Conservation (phyloP, 2,888 invertebrate genomes). For the Drosophila differens region DNA sequence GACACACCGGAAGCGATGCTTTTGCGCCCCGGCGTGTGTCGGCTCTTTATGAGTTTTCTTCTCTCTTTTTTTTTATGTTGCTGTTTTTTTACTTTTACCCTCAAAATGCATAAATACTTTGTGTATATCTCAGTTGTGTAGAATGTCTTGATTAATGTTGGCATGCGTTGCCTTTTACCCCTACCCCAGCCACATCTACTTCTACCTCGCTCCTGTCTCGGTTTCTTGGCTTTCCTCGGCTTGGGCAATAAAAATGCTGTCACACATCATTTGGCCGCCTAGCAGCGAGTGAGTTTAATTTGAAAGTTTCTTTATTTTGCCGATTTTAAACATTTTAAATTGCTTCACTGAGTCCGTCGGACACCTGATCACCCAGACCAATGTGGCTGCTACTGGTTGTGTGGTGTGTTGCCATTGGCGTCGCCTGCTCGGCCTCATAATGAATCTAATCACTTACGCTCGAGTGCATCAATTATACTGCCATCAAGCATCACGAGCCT, state of each 20-base stretch:
- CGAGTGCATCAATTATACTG: conserved; percentile 85
- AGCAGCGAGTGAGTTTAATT: conserved; percentile 19
- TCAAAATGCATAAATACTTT: conserved; percentile 73
- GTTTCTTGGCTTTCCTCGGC: neutral
- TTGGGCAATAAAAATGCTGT: conserved; percentile 72
- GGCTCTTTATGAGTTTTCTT: conserved; percentile 57
- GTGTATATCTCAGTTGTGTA: conserved; percentile 48
- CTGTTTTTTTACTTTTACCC: conserved; percentile 64
- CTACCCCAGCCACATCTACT: conserved; percentile 11
- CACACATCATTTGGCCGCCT: conserved; percentile 74
- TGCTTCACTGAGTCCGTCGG: conserved; percentile 22
- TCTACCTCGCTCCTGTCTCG: neutral
- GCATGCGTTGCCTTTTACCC: conserved; percentile 77
- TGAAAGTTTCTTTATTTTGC: conserved; percentile 22
- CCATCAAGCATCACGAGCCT: conserved; percentile 77
- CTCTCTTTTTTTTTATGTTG: conserved; percentile 7
- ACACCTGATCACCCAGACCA: conserved; percentile 58
- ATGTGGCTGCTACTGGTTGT: neutral
- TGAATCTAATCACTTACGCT: conserved; percentile 85
- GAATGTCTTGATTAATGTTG: conserved; percentile 79
- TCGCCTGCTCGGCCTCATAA: conserved; percentile 78
- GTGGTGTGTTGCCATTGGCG: conserved; percentile 26
- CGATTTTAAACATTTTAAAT: conserved; percentile 46
- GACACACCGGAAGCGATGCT: conserved; percentile 78
- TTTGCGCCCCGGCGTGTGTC: conserved; percentile 77